Percentiles rank a stretch among this genome's conserved stretches.
These are phyloP conservation scores for Cabera pusaria DNA, from an alignment of 2,888 invertebrate species.

Conservation along the genomic window DNA sequence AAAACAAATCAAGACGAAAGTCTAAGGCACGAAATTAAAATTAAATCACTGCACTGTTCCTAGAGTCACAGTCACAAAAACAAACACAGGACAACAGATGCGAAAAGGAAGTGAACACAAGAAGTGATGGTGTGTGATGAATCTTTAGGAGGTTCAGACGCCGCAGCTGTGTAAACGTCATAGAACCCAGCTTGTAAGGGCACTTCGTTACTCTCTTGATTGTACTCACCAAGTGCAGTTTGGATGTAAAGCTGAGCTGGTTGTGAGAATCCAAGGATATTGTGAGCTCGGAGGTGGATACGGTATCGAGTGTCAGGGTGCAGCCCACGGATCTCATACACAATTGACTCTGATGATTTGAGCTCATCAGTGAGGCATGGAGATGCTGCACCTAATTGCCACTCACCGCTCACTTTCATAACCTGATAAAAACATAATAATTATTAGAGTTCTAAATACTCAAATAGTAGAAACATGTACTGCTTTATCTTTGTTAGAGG, in stretches of 20 bases:
- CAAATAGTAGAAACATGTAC: background rate
- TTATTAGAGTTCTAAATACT: background rate
- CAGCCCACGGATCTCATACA: constrained; percentile 87
- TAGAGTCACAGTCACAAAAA: constrained; percentile 57
- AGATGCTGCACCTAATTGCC: constrained; percentile 81
- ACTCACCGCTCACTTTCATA: constrained; percentile 86
- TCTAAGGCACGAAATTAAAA: constrained; percentile 46
- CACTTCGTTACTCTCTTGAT: constrained; percentile 73
- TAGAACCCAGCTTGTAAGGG: constrained; percentile 76
- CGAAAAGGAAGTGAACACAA: constrained; percentile 56
- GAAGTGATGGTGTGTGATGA: constrained; percentile 53
- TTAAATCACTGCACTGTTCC: constrained; percentile 46
- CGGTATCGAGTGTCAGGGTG: constrained; percentile 92
- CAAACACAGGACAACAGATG: constrained; percentile 57
- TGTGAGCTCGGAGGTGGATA: constrained; percentile 93
- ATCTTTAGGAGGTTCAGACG: constrained; percentile 59
- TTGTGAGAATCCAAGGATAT: constrained; percentile 91
- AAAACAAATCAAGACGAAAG: constrained; percentile 34
- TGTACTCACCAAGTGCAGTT: constrained; percentile 94
- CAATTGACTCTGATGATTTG: constrained; percentile 85
- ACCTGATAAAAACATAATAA: constrained; percentile 67
- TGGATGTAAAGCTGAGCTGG: constrained; percentile 91
- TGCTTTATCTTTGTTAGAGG: too few relatives aligned
- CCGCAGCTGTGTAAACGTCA: constrained; percentile 71
- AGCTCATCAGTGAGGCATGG: constrained; percentile 85